Percentiles rank a stretch among this genome's conserved stretches.
Conservation (phyloP, 2,113 vertebrate species). For the Gracilinanus agilis region DNA sequence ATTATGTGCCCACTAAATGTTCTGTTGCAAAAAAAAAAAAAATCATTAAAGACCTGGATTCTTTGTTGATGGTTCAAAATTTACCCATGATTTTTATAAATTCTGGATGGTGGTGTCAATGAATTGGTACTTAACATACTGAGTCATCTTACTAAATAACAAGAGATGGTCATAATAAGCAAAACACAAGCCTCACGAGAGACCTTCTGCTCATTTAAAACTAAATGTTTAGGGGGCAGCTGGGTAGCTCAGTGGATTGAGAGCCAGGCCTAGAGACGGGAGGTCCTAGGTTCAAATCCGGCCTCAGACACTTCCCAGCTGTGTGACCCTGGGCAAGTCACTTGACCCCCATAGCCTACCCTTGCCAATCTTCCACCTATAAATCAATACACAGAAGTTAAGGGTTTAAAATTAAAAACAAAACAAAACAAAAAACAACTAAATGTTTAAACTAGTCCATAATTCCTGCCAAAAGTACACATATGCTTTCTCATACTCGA, state of each 20-base stretch:
- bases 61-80: background rate
- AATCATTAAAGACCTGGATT: background rate
- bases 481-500: background rate
- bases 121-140: background rate
- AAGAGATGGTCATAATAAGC: background rate
- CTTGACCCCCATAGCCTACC: too few relatives aligned
- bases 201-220: background rate
- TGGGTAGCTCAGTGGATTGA: too few relatives aligned
- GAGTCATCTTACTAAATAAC: background rate
- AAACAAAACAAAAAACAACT: too few relatives aligned
- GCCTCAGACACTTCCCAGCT: too few relatives aligned
- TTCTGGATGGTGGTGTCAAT: background rate
- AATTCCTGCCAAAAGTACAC: background rate
- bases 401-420: too few relatives aligned
- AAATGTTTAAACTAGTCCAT: background rate
- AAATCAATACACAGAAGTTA: too few relatives aligned
- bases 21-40: background rate
- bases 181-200: background rate
- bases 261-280: too few relatives aligned
- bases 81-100: background rate
- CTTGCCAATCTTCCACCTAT: too few relatives aligned
- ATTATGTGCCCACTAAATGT: background rate
- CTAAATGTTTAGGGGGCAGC: background rate
- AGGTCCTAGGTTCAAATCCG: too few relatives aligned
- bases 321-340: too few relatives aligned